These are phyloP conservation scores for human (Homo sapiens) DNA, from an alignment of 2,113 vertebrate genomes.

Conservation along the genomic window DNA sequence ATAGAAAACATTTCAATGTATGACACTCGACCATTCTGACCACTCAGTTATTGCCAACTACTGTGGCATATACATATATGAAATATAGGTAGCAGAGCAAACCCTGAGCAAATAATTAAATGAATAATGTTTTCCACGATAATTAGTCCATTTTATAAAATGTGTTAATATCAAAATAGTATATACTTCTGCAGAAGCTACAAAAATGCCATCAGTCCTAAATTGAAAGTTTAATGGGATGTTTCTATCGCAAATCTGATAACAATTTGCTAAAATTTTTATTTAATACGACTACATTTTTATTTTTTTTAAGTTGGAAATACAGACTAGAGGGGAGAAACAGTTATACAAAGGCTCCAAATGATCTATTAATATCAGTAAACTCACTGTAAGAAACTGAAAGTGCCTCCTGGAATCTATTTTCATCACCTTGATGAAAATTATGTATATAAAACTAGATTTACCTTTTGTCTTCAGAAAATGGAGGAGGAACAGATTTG, in stretches of 20 bases:
- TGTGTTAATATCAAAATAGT: not conserved
- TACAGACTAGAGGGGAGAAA: not conserved
- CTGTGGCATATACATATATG: no score
- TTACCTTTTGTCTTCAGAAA: not conserved
- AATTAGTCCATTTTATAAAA: not conserved
- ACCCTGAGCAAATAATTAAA: not conserved
- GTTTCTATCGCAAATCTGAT: not conserved
- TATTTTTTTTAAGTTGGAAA: not conserved
- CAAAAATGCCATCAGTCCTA: not conserved
- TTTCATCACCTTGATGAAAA: not conserved
- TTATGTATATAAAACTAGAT: not conserved
- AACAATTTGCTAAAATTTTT: not conserved
- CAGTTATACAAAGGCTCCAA: not conserved
- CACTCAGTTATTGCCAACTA: not conserved
- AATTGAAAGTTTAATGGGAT: not conserved
- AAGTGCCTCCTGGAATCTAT: not conserved
- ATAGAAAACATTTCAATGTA: not conserved
- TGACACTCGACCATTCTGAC: not conserved
- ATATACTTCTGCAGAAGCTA: not conserved
- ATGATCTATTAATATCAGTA: not conserved
- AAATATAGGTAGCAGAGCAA: not conserved
- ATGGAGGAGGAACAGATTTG: not conserved
- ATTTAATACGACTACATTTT: not conserved
- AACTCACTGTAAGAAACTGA: not conserved
- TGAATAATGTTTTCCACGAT: not conserved